Base-by-base conservation (phyloP, 2,888 invertebrate genomes). In the Nomada lathburiana region DNA sequence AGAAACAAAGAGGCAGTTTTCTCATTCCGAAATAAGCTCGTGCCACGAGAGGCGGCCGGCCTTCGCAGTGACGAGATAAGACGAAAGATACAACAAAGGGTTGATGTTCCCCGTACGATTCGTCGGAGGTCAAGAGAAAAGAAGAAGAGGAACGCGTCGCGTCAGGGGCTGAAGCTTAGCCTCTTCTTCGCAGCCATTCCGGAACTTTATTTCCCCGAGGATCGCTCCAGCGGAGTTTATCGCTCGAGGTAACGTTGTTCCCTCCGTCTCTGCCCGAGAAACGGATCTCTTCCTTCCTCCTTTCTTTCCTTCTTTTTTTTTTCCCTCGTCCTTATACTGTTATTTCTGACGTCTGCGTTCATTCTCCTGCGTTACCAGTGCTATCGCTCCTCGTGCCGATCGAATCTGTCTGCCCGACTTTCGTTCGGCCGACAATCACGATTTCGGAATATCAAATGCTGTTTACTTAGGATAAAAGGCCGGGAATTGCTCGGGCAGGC, bases 161-260 rank as follows among this genome's bases (percentile, higher is more conserved):
- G 59, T 59, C 29, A 60, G 70, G 76, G 73, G 80, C 60, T 76
- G 72, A 71, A 86, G 80, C 55, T 83, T 57, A 76, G 73, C 26
- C 77, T 81, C 83, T 82, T 80, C 87, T 75, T 82, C 76, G 75
- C 80, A 81, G 80, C 83, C 83, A 87, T 87, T 87, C 84, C 82
- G 84, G 83, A 90, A 91, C 91, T 91, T 92, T 91, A 92, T 92
- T 92, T 92, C 91, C 91, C 91, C 85, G 86, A 91, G 91, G 91
- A 92, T 90, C 89, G 87, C 90, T 91, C 89, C 80, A 73, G 65
- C 63, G 65, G 89, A 90, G 91, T 91, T 91, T 91, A 91, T 91
- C 90, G 90, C 89, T 88, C 83, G 86, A 81, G 87, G 85, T 90
- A 86, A 85, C 89, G 83, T 79, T 79, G 70, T 71, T 65, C 73